phyloP scores from a whole-genome alignment of 2,797 vertebrate genomes.

The Tamandua tetradactyla region DNA sequence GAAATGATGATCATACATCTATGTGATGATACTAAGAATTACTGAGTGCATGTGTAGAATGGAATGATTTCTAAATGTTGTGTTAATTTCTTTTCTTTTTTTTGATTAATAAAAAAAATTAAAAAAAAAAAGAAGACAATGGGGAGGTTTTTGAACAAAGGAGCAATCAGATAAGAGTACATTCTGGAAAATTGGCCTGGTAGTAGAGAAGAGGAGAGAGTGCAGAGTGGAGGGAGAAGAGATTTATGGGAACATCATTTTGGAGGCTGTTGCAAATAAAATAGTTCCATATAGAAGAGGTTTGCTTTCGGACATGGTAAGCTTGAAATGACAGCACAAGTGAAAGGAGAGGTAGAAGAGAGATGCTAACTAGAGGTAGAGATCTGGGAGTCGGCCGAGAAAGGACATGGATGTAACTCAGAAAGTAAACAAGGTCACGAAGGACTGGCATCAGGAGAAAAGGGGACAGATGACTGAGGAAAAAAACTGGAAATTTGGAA shows the following conservation, averaged over 20 bases:
- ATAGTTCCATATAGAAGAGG: background rate
- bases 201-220: background rate
- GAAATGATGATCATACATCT: no score
- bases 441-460: background rate
- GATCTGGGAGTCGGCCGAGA: background rate
- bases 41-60: no score
- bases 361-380: background rate
- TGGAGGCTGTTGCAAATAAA: background rate
- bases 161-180: background rate
- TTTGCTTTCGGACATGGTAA: background rate
- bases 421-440: background rate
- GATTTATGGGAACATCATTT: background rate
- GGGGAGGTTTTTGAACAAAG: background rate
- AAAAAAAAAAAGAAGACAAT: background rate
- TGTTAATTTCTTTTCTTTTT: no score
- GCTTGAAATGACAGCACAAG: background rate
- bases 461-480: background rate
- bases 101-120: no score
- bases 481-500: background rate
- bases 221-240: background rate
- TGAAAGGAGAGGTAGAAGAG: background rate
- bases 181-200: background rate
- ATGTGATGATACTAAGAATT: no score
- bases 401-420: background rate
- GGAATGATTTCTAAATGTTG: no score